Base-by-base conservation (phyloP, 1,140 invertebrate species). In the Nixonia krombeini region DNA sequence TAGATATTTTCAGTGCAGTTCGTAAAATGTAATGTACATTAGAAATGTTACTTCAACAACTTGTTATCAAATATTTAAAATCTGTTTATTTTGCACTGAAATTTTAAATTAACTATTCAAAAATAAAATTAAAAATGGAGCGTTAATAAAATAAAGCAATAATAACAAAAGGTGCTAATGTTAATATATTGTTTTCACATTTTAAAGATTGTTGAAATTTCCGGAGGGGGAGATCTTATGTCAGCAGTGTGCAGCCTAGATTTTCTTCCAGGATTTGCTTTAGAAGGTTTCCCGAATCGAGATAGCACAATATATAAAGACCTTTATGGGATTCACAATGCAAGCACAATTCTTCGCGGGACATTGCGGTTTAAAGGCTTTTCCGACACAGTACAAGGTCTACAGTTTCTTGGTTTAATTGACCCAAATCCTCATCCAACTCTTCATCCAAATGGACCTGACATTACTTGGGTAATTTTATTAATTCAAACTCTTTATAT, bases 261-360 rank as follows among this genome's bases (percentile, higher is more conserved):
- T 72, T 99, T 99, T 76, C 83, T 99, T 28, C 97, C 97, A 0
- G 98, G 97, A 2, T 99, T 99, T 77, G 94, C 95, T 16, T 86
- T 99, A 10, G 97, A 99, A 87, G 97, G 96, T 4, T 96, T 88
- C 88, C 96, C 94, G 0, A 99, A 99, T 86, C 87, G 98, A 57
- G 97, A 99, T 76, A 99, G 96, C 37, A 95, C 93, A 0, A 87
- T 90, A 7, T 99, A 99, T 78, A 89, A 90, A 1, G 87, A 93
- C 13, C 86, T 96, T 0, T 99, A 99, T 79, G 95, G 94, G 1
- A 91, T 95, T 31, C 83, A 87, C 9, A 94, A 95, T 70, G 95
- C 94, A 0, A 88, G 91, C 23, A 99, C 97, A 0, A 87, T 99
- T 64, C 83, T 99, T 8, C 86, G 98, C 42, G 97, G 97, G 28